These are phyloP conservation scores for Stigmatopora argus DNA, from an alignment of 2,113 vertebrate species.

Conservation along the genomic window DNA sequence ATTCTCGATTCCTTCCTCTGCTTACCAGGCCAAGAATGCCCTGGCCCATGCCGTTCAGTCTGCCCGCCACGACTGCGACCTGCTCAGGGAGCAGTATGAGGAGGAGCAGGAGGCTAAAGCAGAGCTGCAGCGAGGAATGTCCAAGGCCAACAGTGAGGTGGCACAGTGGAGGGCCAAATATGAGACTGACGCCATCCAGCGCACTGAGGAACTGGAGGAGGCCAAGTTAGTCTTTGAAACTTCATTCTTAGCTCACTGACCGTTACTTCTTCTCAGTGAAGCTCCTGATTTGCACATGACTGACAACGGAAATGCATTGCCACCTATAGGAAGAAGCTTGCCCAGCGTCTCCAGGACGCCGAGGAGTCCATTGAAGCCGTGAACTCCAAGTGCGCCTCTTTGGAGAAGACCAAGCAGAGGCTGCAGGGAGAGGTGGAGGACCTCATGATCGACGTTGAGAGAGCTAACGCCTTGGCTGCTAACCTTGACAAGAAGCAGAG, in stretches of 20 bases:
- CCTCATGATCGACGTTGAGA: too few species aligned
- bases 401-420: too few species aligned
- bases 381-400: too few species aligned
- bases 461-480: too few species aligned
- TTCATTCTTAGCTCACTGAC: too few species aligned
- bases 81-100: conserved; percentile 79
- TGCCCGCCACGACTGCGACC: conserved; percentile 77
- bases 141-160: conserved; percentile 82
- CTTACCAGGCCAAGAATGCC: conserved; percentile 79
- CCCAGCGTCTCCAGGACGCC: too few species aligned
- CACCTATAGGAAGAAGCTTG: neutral
- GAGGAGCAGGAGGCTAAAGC: conserved; percentile 79
- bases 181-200: conserved; percentile 81
- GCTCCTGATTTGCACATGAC: neutral
- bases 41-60: conserved; percentile 78
- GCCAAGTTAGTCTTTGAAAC: conserved; percentile 64
- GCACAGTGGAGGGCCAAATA: conserved; percentile 82
- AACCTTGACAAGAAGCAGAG: too few species aligned
- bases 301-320: neutral
- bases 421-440: too few species aligned
- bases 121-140: conserved; percentile 77
- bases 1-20: neutral
- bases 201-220: conserved; percentile 80
- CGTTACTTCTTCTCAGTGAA: neutral
- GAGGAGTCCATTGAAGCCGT: too few species aligned